Evolutionary conservation across 2,797 vertebrate species (phyloP).

Genomic region (Enteromius trimaculatus): DNA sequence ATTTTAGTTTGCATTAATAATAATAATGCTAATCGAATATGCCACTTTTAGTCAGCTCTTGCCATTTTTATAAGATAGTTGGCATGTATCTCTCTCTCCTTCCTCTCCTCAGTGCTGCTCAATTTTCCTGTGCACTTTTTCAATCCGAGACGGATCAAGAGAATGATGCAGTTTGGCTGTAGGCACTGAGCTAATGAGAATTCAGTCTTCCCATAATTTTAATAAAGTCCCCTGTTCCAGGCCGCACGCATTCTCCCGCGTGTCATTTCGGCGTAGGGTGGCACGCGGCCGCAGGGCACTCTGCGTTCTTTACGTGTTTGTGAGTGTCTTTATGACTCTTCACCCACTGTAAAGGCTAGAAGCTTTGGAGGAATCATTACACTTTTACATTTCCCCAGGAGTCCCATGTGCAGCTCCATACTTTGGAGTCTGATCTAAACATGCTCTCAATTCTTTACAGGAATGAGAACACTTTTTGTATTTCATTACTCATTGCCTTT

Average conservation of each 20-base stretch:
- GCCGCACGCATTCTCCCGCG: not conserved
- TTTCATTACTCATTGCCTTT: not conserved
- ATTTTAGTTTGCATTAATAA: not conserved
- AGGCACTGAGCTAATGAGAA: constrained; percentile 25
- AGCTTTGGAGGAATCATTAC: constrained; percentile 19
- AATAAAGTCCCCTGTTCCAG: constrained; percentile 23
- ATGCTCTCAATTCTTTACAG: not conserved
- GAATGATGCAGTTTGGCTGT: not conserved
- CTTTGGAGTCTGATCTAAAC: constrained; percentile 15
- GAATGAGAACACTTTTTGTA: not conserved
- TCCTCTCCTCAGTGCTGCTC: not conserved
- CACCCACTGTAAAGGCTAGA: constrained; percentile 6
- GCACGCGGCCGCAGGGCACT: not conserved
- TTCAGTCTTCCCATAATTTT: constrained; percentile 16
- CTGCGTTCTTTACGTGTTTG: constrained; percentile 8
- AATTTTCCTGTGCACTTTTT: not conserved
- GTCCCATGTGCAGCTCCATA: not conserved
- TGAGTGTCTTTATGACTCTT: not conserved
- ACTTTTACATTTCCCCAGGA: constrained; percentile 1
- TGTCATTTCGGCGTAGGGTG: not conserved
- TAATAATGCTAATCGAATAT: not conserved
- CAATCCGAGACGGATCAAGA: constrained; percentile 9
- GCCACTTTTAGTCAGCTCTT: not conserved
- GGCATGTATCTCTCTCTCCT: not conserved
- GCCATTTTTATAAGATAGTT: not conserved